Evolutionary conservation across 2,113 vertebrate genomes (phyloP), one percentile per base, ranked within the genome.

Genomic region (Plotosus lineatus): DNA sequence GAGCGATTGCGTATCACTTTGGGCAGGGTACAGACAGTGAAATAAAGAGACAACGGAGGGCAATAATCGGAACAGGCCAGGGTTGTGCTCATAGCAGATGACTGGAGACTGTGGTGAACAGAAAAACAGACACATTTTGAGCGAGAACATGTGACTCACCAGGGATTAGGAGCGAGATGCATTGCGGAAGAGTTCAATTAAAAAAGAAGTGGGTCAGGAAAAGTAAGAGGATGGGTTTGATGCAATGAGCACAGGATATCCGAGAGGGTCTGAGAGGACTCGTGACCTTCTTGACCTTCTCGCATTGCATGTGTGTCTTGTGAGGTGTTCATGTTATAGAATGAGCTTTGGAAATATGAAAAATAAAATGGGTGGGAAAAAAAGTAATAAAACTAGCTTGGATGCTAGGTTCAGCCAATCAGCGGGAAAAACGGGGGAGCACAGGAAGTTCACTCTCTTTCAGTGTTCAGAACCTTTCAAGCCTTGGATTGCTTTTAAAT

Each of bases 101-200:
- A 40, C 17, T 71, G 44, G 86, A 73, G 65, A 82, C 58, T 26
- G 40, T 56, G 68, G 42, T 61, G 46, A 82, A 68, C 31, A 88
- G 79, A 75, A 84, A 40, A 82, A 77, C 55, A 80, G 53, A 73
- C 80, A 83, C 55, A 87, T n/a, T n/a, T n/a, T n/a, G n/a, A 51
- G 44, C 83, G 55, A 46, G 85, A 86, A 85, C 71, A 84, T 28
- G 36, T 73, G 85, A 89, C 87, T 90, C 85, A 78, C 55, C 80
- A 86, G 90, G 89, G 90, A 90, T 90, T 88, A 89, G 51, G 76
- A 85, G 82, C 33, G 53, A 83, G 87, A 88, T 79, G 83, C 77
- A 82, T 68, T 33, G 71, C 78, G 85, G 82, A 85, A 76, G 74
- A 85, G 71, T 84, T 90, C 53, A 89, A 90, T 91, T 89, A 88